Base-by-base conservation (phyloP, 2,797 vertebrate genomes). In the Triplophysa yarkandensis region DNA sequence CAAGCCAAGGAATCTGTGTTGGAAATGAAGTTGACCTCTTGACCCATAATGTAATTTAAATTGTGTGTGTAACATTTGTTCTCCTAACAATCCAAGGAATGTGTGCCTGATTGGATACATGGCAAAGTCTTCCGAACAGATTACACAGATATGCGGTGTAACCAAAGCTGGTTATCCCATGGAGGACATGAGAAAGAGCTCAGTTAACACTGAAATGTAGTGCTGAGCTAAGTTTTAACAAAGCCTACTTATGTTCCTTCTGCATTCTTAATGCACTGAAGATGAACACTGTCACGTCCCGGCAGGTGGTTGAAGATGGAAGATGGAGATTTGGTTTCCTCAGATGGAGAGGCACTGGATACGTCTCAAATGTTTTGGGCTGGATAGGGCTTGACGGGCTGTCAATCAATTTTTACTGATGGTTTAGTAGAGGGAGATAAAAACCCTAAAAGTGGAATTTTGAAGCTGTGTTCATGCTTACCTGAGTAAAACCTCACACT, bases 401-500 rank as follows among this genome's bases (percentile, higher is more conserved):
- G 76, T 41, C 71, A 67, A 60, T 74, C 34, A 46, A 27, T 27
- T 39, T n/a, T 52, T 50, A 60, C 6, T 39, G 58, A 54, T 30
- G 71, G 58, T 32, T 58, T 30, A 54, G 11, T 30, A 54, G 11
- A 61, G 27, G 43, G 19, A 69, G 55, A 48, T 39, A 8, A 16
- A 62, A 23, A 3, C 27, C 34, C 41, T 39, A 19, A 75, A 60
- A 41, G n/a, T 17, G 8, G 44, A 52, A 17, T 27, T 54, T 68
- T 6, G 63, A 65, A 74, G 21, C 62, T 68, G 60, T 39, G 21
- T 30, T 44, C 32, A 36, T 66, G 44, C 34, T 54, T 44, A 55
- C 71, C 71, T 25, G 71, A 74, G 71, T 44, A 14, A 57, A 74
- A 74, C 27, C 61, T 65, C 36, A 74, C 62, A 8, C 36, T 74